Evolutionary conservation across 2,888 invertebrate genomes (phyloP).

Genomic region (Frankliniella fusca): DNA sequence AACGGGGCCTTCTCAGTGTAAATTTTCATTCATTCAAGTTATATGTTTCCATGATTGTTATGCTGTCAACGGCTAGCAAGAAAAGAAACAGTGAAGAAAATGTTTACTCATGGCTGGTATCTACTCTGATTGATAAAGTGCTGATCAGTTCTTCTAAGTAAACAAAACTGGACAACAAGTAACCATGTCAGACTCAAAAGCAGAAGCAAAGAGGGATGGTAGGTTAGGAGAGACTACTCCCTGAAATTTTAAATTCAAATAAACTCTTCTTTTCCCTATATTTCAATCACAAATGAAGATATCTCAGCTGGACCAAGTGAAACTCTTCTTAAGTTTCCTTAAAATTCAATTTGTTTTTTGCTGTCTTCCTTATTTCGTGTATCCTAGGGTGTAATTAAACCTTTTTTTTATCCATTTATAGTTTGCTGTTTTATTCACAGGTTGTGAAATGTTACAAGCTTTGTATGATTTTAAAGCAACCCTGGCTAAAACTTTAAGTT

Average conservation of each 20-base stretch:
- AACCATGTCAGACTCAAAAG: slow-evolving; percentile 13
- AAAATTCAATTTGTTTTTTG: neutral
- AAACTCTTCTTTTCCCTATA: neutral
- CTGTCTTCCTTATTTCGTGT: too few species aligned
- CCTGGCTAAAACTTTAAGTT: slow-evolving; percentile 76
- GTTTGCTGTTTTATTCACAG: neutral
- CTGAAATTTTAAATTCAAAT: neutral
- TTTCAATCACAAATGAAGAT: neutral
- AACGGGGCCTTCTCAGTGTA: too few species aligned
- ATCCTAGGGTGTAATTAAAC: neutral
- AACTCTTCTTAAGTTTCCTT: neutral
- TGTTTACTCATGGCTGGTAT: too few species aligned
- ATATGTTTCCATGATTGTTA: too few species aligned
- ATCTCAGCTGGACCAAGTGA: neutral
- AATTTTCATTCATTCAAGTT: too few species aligned
- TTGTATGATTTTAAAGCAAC: slow-evolving; percentile 81
- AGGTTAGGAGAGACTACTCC: slow-evolving; percentile 20
- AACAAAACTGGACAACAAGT: neutral
- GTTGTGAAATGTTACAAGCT: slow-evolving; percentile 70
- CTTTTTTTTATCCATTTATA: neutral
- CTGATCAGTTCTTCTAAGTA: neutral
- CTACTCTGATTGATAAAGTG: neutral
- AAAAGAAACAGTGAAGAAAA: too few species aligned
- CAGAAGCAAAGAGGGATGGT: neutral
- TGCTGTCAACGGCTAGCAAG: too few species aligned